Percentiles rank a stretch among this genome's conserved stretches.
Conservation (phyloP, 2,888 invertebrate genomes). For the Hirudinaria manillensis region DNA sequence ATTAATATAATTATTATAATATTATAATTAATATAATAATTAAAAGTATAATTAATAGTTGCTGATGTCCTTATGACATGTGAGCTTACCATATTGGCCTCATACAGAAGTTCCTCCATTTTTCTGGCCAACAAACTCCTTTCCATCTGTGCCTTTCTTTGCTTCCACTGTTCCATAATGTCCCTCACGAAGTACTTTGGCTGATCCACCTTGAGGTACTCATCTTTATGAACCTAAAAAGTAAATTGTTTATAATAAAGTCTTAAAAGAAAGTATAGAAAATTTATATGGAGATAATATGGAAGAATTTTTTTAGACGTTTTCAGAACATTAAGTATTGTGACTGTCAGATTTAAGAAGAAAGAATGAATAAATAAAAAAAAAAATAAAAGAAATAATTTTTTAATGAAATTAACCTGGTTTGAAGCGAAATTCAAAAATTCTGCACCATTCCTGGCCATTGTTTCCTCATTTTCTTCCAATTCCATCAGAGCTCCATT, state of each 20-base stretch:
- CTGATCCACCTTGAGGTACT: not conserved
- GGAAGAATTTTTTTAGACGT: no score
- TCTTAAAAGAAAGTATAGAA: no score
- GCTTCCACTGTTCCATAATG: constrained; percentile 1
- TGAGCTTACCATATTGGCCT: no score
- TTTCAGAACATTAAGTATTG: no score
- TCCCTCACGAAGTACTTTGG: constrained; percentile 11
- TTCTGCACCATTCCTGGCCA: not conserved
- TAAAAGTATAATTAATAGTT: no score
- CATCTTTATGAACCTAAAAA: not conserved
- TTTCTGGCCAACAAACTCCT: not conserved
- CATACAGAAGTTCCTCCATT: not conserved
- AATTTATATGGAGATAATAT: no score
- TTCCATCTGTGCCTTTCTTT: not conserved
- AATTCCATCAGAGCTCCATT: not conserved
- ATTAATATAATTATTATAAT: not conserved
- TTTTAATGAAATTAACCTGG: not conserved
- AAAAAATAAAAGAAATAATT: not conserved
- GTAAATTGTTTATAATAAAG: no score
- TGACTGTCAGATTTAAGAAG: no score
- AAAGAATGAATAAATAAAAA: not conserved
- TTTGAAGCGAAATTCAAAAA: constrained; percentile 5
- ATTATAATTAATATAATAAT: no score
- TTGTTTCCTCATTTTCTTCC: not conserved
- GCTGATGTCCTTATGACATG: no score